phyloP scores from a whole-genome alignment of 2,888 invertebrate species.

The Mythimna albipuncta region DNA sequence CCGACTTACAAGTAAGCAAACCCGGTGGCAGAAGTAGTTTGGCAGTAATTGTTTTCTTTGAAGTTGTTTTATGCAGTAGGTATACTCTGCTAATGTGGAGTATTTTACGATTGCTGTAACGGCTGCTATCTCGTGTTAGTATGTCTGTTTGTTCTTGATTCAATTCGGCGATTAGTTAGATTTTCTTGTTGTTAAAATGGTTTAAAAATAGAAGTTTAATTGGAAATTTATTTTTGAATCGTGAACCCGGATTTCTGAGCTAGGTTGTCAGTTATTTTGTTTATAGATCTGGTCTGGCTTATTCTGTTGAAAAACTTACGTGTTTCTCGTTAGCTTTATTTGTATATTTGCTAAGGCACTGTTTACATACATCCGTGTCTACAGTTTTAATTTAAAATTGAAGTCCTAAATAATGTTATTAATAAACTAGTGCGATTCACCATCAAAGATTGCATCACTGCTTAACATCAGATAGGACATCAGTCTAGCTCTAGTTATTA shows the following conservation, averaged over 20 bases:
- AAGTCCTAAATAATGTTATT: too few relatives aligned
- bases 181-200: constrained; percentile 18
- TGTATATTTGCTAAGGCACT: neutral
- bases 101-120: constrained; percentile 10
- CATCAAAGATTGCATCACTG: too few relatives aligned
- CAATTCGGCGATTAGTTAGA: constrained; percentile 3
- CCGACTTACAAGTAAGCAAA: neutral
- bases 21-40: neutral
- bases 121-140: constrained; percentile 3
- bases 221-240: constrained; percentile 4
- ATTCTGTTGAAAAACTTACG: neutral
- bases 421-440: too few relatives aligned
- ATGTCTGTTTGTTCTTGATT: constrained; percentile 28
- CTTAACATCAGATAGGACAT: too few relatives aligned
- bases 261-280: neutral
- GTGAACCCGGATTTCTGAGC: neutral
- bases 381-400: neutral
- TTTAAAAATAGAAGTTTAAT: constrained; percentile 17
- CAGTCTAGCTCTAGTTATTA: too few relatives aligned
- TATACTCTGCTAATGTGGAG: neutral
- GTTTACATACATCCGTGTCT: neutral
- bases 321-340: neutral
- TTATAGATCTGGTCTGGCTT: neutral
- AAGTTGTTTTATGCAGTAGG: constrained; percentile 11
- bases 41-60: constrained; percentile 34